These are phyloP conservation scores for Nebria brevicollis DNA, from an alignment of 2,888 invertebrate genomes.

Conservation along the genomic window DNA sequence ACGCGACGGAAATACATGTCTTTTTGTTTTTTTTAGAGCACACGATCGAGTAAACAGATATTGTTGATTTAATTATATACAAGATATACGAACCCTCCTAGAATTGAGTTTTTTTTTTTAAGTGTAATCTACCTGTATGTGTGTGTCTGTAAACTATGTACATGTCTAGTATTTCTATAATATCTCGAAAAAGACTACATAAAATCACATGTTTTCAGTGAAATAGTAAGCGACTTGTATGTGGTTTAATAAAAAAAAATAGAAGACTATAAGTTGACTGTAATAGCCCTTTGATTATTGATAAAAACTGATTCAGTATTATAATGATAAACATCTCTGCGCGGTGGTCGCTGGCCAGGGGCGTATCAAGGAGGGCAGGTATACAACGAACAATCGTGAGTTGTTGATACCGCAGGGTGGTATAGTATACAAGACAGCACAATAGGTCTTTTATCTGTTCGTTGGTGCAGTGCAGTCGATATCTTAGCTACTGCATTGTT, in stretches of 20 bases:
- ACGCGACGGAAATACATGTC: too few species aligned
- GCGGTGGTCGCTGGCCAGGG: background rate
- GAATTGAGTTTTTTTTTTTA: too few species aligned
- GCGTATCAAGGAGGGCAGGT: background rate
- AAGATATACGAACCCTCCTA: too few species aligned
- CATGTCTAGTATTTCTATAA: too few species aligned
- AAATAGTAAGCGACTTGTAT: background rate
- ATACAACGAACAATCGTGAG: background rate
- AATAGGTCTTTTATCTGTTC: background rate
- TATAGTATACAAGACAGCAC: background rate
- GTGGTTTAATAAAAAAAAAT: background rate
- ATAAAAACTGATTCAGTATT: background rate
- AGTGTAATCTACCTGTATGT: too few species aligned
- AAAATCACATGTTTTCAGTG: too few species aligned
- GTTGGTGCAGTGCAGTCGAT: background rate
- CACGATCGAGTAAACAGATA: too few species aligned
- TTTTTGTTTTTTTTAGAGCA: too few species aligned
- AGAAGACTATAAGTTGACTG: background rate
- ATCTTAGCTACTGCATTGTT: constrained; percentile 1
- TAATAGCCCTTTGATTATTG: background rate
- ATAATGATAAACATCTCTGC: background rate
- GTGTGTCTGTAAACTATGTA: too few species aligned
- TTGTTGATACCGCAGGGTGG: constrained; percentile 1
- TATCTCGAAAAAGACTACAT: too few species aligned
- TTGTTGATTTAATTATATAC: too few species aligned